Percentiles rank a stretch among this genome's conserved stretches.
Conservation (phyloP, 2,113 vertebrate species). For the Perca schrenkii region DNA sequence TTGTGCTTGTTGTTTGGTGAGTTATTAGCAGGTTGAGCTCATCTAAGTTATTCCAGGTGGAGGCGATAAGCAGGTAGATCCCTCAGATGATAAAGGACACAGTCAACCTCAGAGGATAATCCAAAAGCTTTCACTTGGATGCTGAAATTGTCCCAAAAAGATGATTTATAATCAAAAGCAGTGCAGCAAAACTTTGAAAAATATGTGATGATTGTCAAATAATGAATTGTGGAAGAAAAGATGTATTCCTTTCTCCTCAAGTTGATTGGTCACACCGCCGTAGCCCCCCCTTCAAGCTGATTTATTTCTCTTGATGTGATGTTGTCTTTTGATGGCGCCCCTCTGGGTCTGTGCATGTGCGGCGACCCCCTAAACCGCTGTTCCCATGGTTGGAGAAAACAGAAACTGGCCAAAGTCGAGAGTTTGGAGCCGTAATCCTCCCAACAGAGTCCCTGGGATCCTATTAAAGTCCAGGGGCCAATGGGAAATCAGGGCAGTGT, state of each 20-base stretch:
- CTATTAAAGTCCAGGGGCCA: conserved; percentile 85
- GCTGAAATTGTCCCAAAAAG: conserved; percentile 43
- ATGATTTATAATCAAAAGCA: conserved; percentile 40
- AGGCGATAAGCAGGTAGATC: conserved; percentile 77
- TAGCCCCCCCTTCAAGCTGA: conserved; percentile 25
- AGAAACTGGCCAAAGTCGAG: conserved; percentile 74
- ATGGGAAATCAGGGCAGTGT: conserved; percentile 85
- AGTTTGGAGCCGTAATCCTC: conserved; percentile 81
- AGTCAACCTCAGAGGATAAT: conserved; percentile 62
- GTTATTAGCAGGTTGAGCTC: conserved; percentile 76
- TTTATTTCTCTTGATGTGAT: conserved; percentile 52
- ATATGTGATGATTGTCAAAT: conserved; percentile 8
- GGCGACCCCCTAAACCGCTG: conserved; percentile 77
- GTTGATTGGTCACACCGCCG: not conserved
- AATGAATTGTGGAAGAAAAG: conserved; percentile 11
- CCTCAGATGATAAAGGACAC: conserved; percentile 64
- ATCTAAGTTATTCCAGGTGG: conserved; percentile 79
- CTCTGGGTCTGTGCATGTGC: conserved; percentile 47
- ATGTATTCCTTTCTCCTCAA: conserved; percentile 53
- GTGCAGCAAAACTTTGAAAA: not conserved
- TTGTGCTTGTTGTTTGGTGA: conserved; percentile 43
- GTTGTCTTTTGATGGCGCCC: conserved; percentile 59
- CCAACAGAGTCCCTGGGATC: conserved; percentile 77
- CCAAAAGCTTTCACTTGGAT: conserved; percentile 60
- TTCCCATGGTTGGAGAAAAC: conserved; percentile 80